Evolutionary conservation across 2,888 invertebrate species (phyloP).

Genomic region (Tinea semifulvella): DNA sequence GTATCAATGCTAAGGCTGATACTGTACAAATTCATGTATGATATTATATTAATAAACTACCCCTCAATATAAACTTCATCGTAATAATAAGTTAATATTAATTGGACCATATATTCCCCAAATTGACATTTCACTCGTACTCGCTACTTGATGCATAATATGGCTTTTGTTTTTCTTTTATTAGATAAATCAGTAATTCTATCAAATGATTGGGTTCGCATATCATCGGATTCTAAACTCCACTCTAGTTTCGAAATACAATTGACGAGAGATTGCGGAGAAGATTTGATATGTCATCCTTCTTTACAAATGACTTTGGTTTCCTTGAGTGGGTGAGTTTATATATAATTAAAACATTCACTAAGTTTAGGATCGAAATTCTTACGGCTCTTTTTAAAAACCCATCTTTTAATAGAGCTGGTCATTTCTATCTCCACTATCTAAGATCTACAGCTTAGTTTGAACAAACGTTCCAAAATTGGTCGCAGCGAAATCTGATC

Average conservation of each 20-base stretch:
- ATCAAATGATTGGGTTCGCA: background rate
- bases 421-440: no score
- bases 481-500: no score
- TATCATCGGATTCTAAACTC: slow-evolving; percentile 37
- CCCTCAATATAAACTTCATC: no score
- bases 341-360: background rate
- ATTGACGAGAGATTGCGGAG: slow-evolving; percentile 59
- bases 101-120: no score
- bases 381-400: no score
- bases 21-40: background rate
- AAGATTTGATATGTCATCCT: slow-evolving; percentile 60
- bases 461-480: no score
- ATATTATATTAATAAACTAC: background rate
- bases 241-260: slow-evolving; percentile 41
- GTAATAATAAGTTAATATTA: no score
- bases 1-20: no score
- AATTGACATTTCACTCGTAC: no score
- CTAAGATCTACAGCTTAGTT: no score
- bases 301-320: slow-evolving; percentile 45
- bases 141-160: no score
- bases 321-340: slow-evolving; percentile 36
- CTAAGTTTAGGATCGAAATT: background rate
- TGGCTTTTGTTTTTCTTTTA: background rate
- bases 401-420: no score
- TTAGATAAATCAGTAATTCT: background rate